A percentile compares a stretch with the other conserved stretches of the same genome.
These are phyloP conservation scores for Pyxicephalus adspersus DNA, from an alignment of 2,113 vertebrate genomes.

Conservation along the genomic window DNA sequence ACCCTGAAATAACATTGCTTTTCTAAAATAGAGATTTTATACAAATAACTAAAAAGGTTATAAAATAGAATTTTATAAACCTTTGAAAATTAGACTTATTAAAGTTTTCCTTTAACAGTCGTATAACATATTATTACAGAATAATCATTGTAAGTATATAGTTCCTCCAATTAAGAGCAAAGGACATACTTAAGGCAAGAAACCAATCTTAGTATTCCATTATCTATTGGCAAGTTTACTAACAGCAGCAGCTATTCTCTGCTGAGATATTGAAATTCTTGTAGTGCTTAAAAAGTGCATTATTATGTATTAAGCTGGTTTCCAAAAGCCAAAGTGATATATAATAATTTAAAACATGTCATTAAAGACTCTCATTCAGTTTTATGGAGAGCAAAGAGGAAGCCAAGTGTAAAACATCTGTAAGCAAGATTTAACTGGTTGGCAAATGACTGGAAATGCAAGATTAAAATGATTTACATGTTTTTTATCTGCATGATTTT, in stretches of 20 bases:
- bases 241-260: background rate
- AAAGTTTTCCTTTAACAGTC: background rate
- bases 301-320: background rate
- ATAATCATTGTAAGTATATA: background rate
- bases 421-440: background rate
- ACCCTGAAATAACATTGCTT: too few species aligned
- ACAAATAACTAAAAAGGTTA: too few species aligned
- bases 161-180: too few species aligned
- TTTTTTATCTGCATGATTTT: background rate
- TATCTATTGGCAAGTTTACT: background rate
- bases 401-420: background rate
- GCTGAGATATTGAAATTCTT: background rate
- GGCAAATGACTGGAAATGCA: background rate
- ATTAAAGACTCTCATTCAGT: slow-evolving; percentile 12
- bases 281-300: background rate
- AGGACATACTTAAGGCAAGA: background rate
- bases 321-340: background rate
- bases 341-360: background rate
- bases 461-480: slow-evolving; percentile 21
- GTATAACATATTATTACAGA: background rate
- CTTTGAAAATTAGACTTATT: too few species aligned
- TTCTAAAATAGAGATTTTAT: too few species aligned
- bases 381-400: background rate
- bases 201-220: background rate
- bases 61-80: too few species aligned